Evolutionary conservation across 2,888 invertebrate genomes (phyloP).

Genomic region (Amphiduros pacificus): DNA sequence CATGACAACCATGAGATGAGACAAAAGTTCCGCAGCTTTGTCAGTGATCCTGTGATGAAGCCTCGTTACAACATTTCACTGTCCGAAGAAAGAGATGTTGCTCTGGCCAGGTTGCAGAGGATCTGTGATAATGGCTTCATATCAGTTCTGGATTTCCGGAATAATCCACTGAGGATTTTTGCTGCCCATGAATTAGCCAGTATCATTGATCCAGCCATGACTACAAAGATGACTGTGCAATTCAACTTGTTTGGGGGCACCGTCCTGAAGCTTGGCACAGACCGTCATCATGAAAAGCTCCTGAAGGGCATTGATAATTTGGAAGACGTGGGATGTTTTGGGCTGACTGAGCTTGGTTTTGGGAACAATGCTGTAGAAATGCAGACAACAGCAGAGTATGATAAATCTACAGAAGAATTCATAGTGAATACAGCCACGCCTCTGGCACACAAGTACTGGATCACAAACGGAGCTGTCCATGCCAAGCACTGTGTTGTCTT

Average conservation of each 20-base stretch:
- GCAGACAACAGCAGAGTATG: slow-evolving; percentile 40
- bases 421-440: slow-evolving; percentile 34
- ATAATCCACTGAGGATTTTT: slow-evolving; percentile 36
- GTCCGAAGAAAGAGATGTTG: slow-evolving; percentile 34
- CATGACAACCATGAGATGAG: slow-evolving; percentile 38
- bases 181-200: slow-evolving; percentile 39
- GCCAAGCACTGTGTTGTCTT: slow-evolving; percentile 41
- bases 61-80: slow-evolving; percentile 35
- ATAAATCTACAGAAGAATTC: slow-evolving; percentile 32
- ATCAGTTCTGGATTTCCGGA: slow-evolving; percentile 36
- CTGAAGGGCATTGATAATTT: slow-evolving; percentile 36
- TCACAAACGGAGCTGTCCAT: slow-evolving; percentile 41
- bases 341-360: slow-evolving; percentile 38
- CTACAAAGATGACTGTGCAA: slow-evolving; percentile 42
- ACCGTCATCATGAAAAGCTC: slow-evolving; percentile 49
- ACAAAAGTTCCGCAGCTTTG: slow-evolving; percentile 28
- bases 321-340: slow-evolving; percentile 39
- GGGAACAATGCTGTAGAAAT: slow-evolving; percentile 43
- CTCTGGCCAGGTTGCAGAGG: slow-evolving; percentile 30
- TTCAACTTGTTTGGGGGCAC: slow-evolving; percentile 57
- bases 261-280: slow-evolving; percentile 56
- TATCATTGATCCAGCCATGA: slow-evolving; percentile 37
- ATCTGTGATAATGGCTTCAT: slow-evolving; percentile 37
- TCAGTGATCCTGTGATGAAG: slow-evolving; percentile 26
- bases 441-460: slow-evolving; percentile 41